Evolutionary conservation across 2,797 vertebrate genomes (phyloP), one percentile per base, ranked within the genome.

Genomic region (Heterohyrax brucei): DNA sequence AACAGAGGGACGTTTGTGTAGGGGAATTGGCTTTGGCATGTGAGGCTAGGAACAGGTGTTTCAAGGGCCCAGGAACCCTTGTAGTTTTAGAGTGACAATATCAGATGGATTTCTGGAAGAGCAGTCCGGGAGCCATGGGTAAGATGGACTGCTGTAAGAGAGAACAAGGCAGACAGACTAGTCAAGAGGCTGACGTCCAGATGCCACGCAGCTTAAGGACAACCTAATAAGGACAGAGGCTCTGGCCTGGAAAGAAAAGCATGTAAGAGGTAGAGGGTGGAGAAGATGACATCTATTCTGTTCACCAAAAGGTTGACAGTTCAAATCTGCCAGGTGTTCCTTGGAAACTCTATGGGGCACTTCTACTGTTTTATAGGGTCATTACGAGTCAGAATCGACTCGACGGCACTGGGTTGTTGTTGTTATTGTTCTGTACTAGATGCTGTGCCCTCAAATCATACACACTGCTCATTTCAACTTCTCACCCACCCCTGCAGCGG

Each of bases 361-460:
- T 39, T 39, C 39, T 39, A 39, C 39, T 39, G 39, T 39, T 39
- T 39, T 39, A 39, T 39, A 39, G 39, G 39, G 39, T 39, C 39
- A 39, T 3, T 39, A 39, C 39, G 39, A 39, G 39, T 39, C 39
- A 39, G 39, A 39, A 39, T 39, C 3, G 39, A 39, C 39, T 39
- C 39, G 39, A 39, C 39, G 39, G 39, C 39, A 39, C 39, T 39
- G 39, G 39, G 39, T 39, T 39, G 39, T 39, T 39, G 39, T 39
- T 39, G 39, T 39, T 39, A 3, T 39, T 39, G 39, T 39, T 39
- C 81, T 24, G 76, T 59, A 12, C 50, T 33, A 7, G 28, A n/a
- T 2, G 1, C 83, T 0, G 0, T 1, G 18, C 13, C 21, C 4
- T 10, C 3, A 1, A 1, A 1, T 26, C 16, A 48, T 50, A 21